phyloP scores from a whole-genome alignment of 35 echinoderm and acorn worm species.

The Ptychodera flava region DNA sequence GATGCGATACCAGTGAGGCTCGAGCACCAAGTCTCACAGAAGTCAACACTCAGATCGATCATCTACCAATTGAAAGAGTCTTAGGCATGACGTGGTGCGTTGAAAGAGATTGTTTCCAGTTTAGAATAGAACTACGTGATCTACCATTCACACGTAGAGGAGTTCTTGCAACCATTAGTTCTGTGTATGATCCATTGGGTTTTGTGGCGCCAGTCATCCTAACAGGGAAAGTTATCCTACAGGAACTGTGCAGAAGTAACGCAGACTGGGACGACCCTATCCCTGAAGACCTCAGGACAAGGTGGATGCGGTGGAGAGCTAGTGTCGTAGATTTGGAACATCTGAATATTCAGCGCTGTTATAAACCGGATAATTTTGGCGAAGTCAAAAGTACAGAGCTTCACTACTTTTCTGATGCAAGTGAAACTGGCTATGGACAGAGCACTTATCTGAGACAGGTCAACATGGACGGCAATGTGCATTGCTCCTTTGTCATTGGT shows the following conservation, averaged over 20 bases:
- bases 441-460: background rate
- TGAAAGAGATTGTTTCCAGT: constrained; percentile 30
- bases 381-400: constrained; percentile 10
- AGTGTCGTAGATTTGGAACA: background rate
- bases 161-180: constrained; percentile 11
- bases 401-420: constrained; percentile 27
- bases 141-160: constrained; percentile 7
- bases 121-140: constrained; percentile 25
- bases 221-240: constrained; percentile 17
- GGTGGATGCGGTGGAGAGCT: constrained; percentile 29
- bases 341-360: constrained; percentile 32
- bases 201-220: constrained; percentile 11
- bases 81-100: constrained; percentile 32
- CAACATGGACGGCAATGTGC: background rate
- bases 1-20: background rate
- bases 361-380: constrained; percentile 36
- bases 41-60: background rate
- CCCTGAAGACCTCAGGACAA: constrained; percentile 4
- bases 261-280: constrained; percentile 37
- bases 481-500: background rate
- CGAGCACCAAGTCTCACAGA: background rate
- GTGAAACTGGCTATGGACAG: background rate
- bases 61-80: constrained; percentile 21
- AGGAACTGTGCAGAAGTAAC: constrained; percentile 22
- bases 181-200: constrained; percentile 15